Evolutionary conservation across 1,140 invertebrate genomes (phyloP).

Genomic region (Maniola jurtina): DNA sequence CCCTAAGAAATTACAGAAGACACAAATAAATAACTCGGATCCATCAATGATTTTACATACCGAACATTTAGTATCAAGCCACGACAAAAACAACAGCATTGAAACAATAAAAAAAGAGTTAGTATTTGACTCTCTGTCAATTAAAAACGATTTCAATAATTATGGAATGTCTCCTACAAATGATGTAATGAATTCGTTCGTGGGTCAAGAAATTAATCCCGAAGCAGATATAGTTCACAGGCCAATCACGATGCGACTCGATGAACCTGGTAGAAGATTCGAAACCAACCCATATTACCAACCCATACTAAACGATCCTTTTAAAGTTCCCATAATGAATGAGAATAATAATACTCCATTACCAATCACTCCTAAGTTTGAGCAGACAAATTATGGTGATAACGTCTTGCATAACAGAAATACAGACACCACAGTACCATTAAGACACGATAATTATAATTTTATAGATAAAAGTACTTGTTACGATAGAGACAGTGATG

Average conservation of each 20-base stretch:
- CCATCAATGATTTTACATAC: constrained; percentile 1
- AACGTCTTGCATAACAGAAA: background rate
- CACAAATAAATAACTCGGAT: background rate
- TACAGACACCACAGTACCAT: background rate
- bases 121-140: constrained; percentile 22
- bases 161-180: background rate
- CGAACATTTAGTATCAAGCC: background rate
- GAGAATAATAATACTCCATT: background rate
- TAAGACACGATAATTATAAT: constrained; percentile 5
- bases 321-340: background rate
- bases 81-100: constrained; percentile 5
- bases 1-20: too few relatives aligned
- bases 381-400: background rate
- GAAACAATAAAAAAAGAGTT: constrained; percentile 23
- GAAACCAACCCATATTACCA: background rate
- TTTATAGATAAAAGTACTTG: constrained; percentile 7
- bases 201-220: background rate
- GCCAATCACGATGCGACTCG: background rate
- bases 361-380: background rate
- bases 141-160: constrained; percentile 12
- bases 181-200: background rate
- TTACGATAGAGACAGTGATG: constrained; percentile 15
- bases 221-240: background rate
- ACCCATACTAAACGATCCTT: background rate
- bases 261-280: background rate